Base-by-base conservation (phyloP, 2,797 vertebrate genomes). In the Setipinna tenuifilis region DNA sequence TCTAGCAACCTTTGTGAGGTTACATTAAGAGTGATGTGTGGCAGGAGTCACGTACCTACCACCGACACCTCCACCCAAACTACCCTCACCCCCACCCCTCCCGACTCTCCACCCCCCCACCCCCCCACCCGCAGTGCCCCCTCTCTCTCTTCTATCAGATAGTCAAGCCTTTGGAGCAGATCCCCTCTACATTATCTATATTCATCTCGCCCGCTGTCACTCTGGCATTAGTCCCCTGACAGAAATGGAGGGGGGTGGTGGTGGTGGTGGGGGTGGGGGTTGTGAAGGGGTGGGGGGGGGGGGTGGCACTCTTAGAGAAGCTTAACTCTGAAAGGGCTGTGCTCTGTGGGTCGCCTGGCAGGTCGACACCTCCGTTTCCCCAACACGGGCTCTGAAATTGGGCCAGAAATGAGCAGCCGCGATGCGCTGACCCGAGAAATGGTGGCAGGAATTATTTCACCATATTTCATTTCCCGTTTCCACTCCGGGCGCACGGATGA, bases 361-460 rank as follows among this genome's bases (percentile, higher is more conserved):
- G 23, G 89, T 89, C 89, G 90, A 92, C 92, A 91, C 90, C 87
- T 89, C 85, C 35, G 84, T 89, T 82, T 89, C 88, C 90, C 88
- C 61, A 89, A 81, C 1, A 87, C 89, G 88, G 88, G 89, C 88
- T 23, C 89, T 91, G 85, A 92, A 92, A 93, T 85, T 89, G 90
- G 88, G 89, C 86, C 88, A 83, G 88, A 90, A 92, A 92, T 91
- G 91, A 94, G 92, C 87, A 87, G 89, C 61, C 19, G 44, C 71
- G 0, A 88, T 84, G 71, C 93, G 91, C 82, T 93, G 93, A 95
- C 93, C 93, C 93, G 93, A 87, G 92, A 95, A 95, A 95, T 93
- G 91, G 91, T 87, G 90, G 85, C 61, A 87, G 85, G 6, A 87
- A 91, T 87, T 92, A 92, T 90, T 89, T 87, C 90, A 90, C 92